A percentile compares a stretch with the other conserved stretches of the same genome.
These are phyloP conservation scores for Crenuchus spilurus DNA, from an alignment of 2,797 vertebrate genomes.

Conservation along the genomic window DNA sequence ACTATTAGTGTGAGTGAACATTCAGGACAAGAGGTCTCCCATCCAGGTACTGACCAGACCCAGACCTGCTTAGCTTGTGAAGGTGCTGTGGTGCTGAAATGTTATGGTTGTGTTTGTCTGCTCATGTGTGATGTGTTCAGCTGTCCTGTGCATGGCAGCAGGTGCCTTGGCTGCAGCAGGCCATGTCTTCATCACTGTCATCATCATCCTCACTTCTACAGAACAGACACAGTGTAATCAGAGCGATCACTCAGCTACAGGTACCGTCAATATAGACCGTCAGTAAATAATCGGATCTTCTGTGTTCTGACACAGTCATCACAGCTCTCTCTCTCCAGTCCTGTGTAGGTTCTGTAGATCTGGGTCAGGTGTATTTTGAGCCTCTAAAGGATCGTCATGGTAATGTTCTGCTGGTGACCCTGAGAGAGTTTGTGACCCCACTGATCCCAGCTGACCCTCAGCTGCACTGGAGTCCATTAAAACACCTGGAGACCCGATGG, in stretches of 20 bases:
- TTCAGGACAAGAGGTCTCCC: too few relatives aligned
- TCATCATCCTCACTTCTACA: constrained; percentile 81
- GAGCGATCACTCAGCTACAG: constrained; percentile 80
- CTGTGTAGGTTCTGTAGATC: constrained; percentile 73
- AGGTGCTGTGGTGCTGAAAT: too few relatives aligned
- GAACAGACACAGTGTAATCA: constrained; percentile 79
- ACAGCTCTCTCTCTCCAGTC: constrained; percentile 63
- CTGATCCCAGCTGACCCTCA: constrained; percentile 66
- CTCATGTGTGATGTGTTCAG: constrained; percentile 56
- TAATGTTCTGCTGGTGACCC: constrained; percentile 78
- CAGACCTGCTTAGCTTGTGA: too few relatives aligned
- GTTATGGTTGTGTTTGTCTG: neutral
- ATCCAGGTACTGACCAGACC: too few relatives aligned
- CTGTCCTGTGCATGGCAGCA: constrained; percentile 81
- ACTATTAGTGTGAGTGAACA: too few relatives aligned
- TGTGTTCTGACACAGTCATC: neutral
- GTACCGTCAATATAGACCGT: too few relatives aligned
- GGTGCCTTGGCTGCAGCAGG: constrained; percentile 78
- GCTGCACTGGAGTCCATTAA: constrained; percentile 75
- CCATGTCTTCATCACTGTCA: constrained; percentile 73
- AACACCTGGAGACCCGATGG: constrained; percentile 73
- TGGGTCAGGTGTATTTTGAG: constrained; percentile 80
- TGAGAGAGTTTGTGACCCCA: constrained; percentile 65
- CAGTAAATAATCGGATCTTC: too few relatives aligned
- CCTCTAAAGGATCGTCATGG: constrained; percentile 81